Evolutionary conservation across 2,888 invertebrate species (phyloP).

Genomic region (Automeris io): DNA sequence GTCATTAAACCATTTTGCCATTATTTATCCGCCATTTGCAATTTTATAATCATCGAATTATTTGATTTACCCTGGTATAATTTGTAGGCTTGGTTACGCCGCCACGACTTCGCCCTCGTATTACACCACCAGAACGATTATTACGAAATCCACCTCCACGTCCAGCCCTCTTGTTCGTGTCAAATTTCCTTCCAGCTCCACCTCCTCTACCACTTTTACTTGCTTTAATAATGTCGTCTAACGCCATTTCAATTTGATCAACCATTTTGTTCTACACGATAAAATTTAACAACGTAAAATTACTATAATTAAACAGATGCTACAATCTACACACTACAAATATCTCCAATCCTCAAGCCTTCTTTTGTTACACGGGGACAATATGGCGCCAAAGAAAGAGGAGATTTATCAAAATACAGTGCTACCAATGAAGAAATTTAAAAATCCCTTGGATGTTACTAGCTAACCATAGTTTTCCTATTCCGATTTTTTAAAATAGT

Average conservation of each 20-base stretch:
- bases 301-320: not conserved
- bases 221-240: conserved; percentile 97
- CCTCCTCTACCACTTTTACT: conserved; percentile 82
- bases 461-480: too few species aligned
- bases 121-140: conserved; percentile 74
- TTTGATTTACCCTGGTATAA: conserved; percentile 82
- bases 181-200: conserved; percentile 71
- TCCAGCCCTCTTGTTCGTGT: conserved; percentile 52
- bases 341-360: not conserved
- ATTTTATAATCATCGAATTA: conserved; percentile 53
- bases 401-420: too few species aligned
- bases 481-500: too few species aligned
- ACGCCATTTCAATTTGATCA: conserved; percentile 97
- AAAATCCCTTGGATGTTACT: too few species aligned
- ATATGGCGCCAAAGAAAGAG: not conserved
- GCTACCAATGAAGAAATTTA: too few species aligned
- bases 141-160: conserved; percentile 69
- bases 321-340: not conserved
- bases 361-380: conserved; percentile 3
- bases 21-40: conserved; percentile 67
- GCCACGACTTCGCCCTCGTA: conserved; percentile 85
- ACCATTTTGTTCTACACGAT: conserved; percentile 80
- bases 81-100: conserved; percentile 80
- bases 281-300: not conserved
- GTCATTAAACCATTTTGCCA: conserved; percentile 54